phyloP scores from a whole-genome alignment of 92 coral and sea anemone genomes.

The Scolanthus callimorphus region DNA sequence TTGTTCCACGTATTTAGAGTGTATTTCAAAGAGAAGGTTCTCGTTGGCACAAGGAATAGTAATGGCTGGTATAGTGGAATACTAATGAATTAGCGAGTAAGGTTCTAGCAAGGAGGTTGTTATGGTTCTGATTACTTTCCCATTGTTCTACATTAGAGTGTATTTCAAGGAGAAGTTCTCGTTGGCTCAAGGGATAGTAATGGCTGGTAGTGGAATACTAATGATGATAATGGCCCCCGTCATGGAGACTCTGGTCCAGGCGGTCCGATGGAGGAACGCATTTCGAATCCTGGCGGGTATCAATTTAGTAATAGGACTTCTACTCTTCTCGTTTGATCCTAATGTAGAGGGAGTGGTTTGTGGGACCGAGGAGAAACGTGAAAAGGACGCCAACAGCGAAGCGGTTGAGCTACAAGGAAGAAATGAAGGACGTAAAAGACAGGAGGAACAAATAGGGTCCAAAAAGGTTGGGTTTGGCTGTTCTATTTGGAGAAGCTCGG shows the following conservation, averaged over 20 bases:
- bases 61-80: too few species aligned
- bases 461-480: constrained; percentile 13
- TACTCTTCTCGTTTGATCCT: constrained; percentile 29
- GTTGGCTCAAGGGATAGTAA: constrained; percentile 9
- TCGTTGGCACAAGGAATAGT: too few species aligned
- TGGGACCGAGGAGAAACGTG: not conserved
- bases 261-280: constrained; percentile 36
- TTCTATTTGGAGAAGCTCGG: constrained; percentile 53
- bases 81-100: too few species aligned
- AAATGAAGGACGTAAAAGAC: not conserved
- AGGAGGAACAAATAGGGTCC: not conserved
- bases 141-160: too few species aligned
- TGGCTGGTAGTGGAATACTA: constrained; percentile 35
- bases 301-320: constrained; percentile 4
- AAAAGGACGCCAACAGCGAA: not conserved
- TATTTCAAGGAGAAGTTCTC: constrained; percentile 22
- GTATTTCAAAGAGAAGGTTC: too few species aligned
- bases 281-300: constrained; percentile 27
- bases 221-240: constrained; percentile 34
- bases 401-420: not conserved
- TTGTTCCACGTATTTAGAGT: too few species aligned
- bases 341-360: constrained; percentile 9
- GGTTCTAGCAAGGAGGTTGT: too few species aligned
- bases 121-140: too few species aligned
- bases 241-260: constrained; percentile 18